These are phyloP conservation scores for Petroica traversi DNA, from an alignment of 2,113 vertebrate species.

Conservation along the genomic window DNA sequence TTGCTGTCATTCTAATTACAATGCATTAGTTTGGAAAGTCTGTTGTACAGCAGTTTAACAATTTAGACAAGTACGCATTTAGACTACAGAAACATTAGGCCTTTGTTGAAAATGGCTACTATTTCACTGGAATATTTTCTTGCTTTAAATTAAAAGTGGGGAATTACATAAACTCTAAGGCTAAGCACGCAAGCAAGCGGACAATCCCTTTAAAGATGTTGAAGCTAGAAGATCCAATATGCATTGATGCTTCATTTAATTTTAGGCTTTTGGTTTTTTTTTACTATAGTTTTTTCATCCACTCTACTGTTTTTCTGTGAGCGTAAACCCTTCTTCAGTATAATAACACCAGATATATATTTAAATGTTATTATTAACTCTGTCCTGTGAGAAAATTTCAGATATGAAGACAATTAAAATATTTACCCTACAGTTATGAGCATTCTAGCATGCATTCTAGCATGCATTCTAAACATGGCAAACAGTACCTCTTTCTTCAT, in stretches of 20 bases:
- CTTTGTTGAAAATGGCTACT: not conserved
- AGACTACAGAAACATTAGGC: not conserved
- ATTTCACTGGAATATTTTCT: not conserved
- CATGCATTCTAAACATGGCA: not conserved
- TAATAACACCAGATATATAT: not conserved
- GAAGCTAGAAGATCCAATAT: not conserved
- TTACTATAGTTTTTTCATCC: not conserved
- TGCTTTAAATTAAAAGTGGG: not conserved
- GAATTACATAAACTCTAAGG: not conserved
- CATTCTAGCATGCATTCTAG: not conserved
- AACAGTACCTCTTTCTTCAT: not conserved
- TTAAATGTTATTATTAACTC: not conserved
- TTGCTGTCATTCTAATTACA: not conserved
- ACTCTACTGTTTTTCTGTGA: not conserved
- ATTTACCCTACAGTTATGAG: not conserved
- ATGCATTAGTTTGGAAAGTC: not conserved
- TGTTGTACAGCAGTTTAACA: not conserved
- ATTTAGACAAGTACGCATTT: not conserved
- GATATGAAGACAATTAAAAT: not conserved
- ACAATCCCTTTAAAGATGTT: not conserved
- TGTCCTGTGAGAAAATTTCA: not conserved
- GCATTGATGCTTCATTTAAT: not conserved
- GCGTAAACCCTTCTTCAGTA: not conserved
- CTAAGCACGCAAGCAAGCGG: not conserved
- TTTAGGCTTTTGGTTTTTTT: not conserved